A percentile compares a stretch with the other conserved stretches of the same genome.
phyloP scores from a whole-genome alignment of 2,797 vertebrate genomes.

The Lerista edwardsae region DNA sequence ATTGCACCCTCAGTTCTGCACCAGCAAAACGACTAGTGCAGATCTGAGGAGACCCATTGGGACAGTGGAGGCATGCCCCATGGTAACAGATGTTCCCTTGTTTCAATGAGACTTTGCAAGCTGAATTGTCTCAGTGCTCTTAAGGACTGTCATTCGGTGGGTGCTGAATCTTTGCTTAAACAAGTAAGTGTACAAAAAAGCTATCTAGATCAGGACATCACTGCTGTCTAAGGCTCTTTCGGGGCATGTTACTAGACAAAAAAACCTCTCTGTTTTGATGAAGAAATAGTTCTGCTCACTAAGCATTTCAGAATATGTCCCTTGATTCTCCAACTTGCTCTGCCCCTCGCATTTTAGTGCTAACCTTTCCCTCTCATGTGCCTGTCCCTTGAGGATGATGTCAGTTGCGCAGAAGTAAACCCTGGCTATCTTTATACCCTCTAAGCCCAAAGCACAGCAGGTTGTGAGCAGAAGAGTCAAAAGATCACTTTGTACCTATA shows the following conservation, averaged over 20 bases:
- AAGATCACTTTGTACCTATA: neutral
- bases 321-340: neutral
- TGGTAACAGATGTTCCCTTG: too few species aligned
- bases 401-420: conserved; percentile 9
- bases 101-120: too few species aligned
- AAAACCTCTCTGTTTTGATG: conserved; percentile 41
- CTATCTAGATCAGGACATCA: conserved; percentile 26
- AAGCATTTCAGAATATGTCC: conserved; percentile 39
- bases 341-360: neutral
- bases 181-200: conserved; percentile 17
- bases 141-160: neutral
- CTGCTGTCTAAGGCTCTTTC: conserved; percentile 46
- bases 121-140: neutral
- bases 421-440: neutral
- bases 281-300: conserved; percentile 41
- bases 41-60: too few species aligned
- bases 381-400: conserved; percentile 29
- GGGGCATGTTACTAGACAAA: conserved; percentile 4
- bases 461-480: neutral
- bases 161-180: neutral
- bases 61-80: too few species aligned
- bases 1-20: too few species aligned
- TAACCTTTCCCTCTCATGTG: neutral
- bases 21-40: too few species aligned
- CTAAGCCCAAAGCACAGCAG: neutral